These are phyloP conservation scores for Zelleria hepariella DNA, from an alignment of 2,888 invertebrate genomes.

Conservation along the genomic window DNA sequence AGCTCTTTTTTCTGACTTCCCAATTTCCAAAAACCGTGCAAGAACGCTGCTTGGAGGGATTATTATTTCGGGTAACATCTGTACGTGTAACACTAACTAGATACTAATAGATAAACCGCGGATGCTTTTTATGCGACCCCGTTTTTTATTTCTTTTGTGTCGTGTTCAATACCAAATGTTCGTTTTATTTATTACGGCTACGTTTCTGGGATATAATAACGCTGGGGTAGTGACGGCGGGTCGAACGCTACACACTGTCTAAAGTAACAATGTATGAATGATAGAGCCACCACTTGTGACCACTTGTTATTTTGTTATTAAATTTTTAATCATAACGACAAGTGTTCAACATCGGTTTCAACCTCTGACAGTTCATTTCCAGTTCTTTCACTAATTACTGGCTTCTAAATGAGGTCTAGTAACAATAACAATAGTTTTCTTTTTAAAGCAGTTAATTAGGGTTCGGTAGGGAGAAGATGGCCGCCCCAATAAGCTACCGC, in stretches of 20 bases:
- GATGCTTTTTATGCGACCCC: constrained; percentile 63
- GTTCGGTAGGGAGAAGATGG: constrained; percentile 24
- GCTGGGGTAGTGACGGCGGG: constrained; percentile 14
- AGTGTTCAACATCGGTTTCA: neutral
- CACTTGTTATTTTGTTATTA: constrained; percentile 56
- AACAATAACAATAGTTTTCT: neutral
- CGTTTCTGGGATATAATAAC: constrained; percentile 26
- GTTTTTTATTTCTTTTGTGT: constrained; percentile 63
- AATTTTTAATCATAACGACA: constrained; percentile 40
- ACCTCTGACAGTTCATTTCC: neutral
- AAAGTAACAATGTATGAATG: constrained; percentile 42
- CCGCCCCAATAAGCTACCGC: constrained; percentile 52
- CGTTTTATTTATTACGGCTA: constrained; percentile 59
- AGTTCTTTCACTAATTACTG: neutral
- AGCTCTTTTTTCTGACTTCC: constrained; percentile 10
- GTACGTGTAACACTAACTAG: constrained; percentile 64
- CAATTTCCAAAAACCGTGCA: constrained; percentile 19
- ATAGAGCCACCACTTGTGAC: constrained; percentile 56
- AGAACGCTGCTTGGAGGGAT: constrained; percentile 30
- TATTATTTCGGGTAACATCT: constrained; percentile 65
- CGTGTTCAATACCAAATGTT: constrained; percentile 56
- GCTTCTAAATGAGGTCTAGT: neutral
- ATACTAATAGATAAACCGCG: constrained; percentile 70
- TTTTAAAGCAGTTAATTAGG: neutral
- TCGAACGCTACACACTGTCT: constrained; percentile 11